Percentiles rank a stretch among this genome's conserved stretches.
Evolutionary conservation across 2,888 invertebrate species (phyloP).

Genomic region (Drosophila paramelanica): DNA sequence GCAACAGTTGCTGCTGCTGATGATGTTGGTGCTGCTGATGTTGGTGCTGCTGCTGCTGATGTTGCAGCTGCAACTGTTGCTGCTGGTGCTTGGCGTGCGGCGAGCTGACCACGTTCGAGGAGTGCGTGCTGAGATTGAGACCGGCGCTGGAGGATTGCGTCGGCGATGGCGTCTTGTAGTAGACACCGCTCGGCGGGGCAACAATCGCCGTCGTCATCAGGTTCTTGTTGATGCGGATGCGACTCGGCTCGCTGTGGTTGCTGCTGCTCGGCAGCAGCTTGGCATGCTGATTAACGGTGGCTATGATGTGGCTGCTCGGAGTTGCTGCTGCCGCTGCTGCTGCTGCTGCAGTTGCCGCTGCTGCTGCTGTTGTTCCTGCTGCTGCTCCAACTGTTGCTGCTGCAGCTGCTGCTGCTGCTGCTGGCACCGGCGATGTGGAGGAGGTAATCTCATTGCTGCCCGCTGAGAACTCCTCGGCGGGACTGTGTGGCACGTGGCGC

Average conservation of each 20-base stretch:
- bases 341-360: slow-evolving; percentile 23
- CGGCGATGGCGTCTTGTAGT: slow-evolving; percentile 75
- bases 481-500: slow-evolving; percentile 70
- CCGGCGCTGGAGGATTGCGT: slow-evolving; percentile 80
- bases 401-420: slow-evolving; percentile 39
- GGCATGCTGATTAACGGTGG: slow-evolving; percentile 84
- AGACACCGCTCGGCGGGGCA: slow-evolving; percentile 34
- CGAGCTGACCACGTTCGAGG: slow-evolving; percentile 82
- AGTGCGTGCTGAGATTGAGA: slow-evolving; percentile 73
- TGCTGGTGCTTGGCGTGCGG: slow-evolving; percentile 72
- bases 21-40: slow-evolving; percentile 18
- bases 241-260: slow-evolving; percentile 80
- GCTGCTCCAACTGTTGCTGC: slow-evolving; percentile 26
- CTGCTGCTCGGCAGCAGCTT: slow-evolving; percentile 79
- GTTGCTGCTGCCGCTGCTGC: slow-evolving; percentile 33
- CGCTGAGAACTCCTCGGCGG: slow-evolving; percentile 86
- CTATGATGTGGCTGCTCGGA: slow-evolving; percentile 73
- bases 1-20: slow-evolving; percentile 23
- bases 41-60: slow-evolving; percentile 32
- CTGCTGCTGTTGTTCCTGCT: slow-evolving; percentile 40
- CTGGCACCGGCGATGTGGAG: slow-evolving; percentile 87
- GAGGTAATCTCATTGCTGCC: slow-evolving; percentile 89
- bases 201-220: slow-evolving; percentile 72
- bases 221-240: slow-evolving; percentile 84
- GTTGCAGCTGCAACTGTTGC: slow-evolving; percentile 36